Evolutionary conservation across 2,113 vertebrate genomes (phyloP).

Genomic region (Gallinago media): DNA sequence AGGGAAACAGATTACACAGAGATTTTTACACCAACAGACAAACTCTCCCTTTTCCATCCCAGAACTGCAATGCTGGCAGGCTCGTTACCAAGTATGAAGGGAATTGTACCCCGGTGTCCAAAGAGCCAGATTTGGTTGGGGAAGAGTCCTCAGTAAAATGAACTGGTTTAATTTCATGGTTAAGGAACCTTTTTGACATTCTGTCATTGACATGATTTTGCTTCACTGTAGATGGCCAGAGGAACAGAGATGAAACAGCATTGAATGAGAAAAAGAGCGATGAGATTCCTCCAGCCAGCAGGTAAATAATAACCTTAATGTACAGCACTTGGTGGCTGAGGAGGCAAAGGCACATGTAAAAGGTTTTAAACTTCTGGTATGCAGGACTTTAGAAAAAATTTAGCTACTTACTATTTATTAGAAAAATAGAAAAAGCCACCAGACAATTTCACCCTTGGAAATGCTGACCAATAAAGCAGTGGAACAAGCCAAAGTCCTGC

Average conservation of each 20-base stretch:
- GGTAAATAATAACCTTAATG: neutral
- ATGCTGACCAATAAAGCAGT: neutral
- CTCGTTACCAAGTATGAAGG: fast-evolving
- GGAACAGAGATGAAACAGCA: neutral
- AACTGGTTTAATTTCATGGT: neutral
- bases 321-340: neutral
- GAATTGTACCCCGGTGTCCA: neutral
- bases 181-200: neutral
- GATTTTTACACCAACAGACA: neutral
- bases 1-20: neutral
- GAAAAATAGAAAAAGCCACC: neutral
- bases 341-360: neutral
- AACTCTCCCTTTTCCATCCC: neutral
- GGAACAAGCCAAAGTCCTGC: neutral
- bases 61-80: neutral
- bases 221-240: neutral
- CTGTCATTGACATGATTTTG: neutral
- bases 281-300: neutral
- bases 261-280: neutral
- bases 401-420: neutral
- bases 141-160: neutral
- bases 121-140: neutral
- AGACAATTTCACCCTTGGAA: neutral
- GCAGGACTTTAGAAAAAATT: neutral
- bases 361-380: neutral